Base-by-base conservation (phyloP, 2,888 invertebrate genomes). In the Tortricodes alternella region DNA sequence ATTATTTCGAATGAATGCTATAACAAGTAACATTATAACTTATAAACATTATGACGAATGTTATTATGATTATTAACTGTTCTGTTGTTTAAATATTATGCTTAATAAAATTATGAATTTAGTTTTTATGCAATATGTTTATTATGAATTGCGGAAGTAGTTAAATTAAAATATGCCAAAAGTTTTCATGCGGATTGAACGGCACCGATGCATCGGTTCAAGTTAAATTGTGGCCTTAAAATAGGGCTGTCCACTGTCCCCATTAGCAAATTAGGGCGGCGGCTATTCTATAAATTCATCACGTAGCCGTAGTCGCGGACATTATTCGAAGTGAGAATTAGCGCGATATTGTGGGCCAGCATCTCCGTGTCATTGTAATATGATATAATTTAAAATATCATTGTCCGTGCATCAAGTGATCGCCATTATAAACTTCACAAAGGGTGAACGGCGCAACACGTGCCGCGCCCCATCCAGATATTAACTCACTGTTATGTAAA, bases 351-450 rank as follows among this genome's bases (percentile, higher is more conserved):
- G 82, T 85, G 63, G 67, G 68, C 72, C 67, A 72, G 65, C 51
- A 48, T 55, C 57, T 35, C 34, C 63, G 59, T 65, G 64, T 65
- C 66, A 68, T 70, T 74, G 71, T 74, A 73, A 73, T 78, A 77
- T 80, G 80, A 77, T 77, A 85, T 80, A 82, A 86, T 87, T 88
- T 87, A 82, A 89, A 88, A 80, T 80, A 76, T 74, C 77, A 85
- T 85, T 85, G 86, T 87, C 71, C 75, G 63, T 65, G 60, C 58
- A 61, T 59, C 58, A 59, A 64, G 63, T 50, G 62, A 60, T 58
- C 73, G 75, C 67, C 67, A 74, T 78, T 77, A 41, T 78, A 78
- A 76, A 79, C 70, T 80, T 79, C 77, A 75, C 67, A 9, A 78
- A 82, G 83, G 85, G 85, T 83, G 80, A 80, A 83, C 81, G 80